A percentile compares a stretch with the other conserved stretches of the same genome.
phyloP scores from a whole-genome alignment of 2,113 vertebrate species.

The Eolophus roseicapilla region DNA sequence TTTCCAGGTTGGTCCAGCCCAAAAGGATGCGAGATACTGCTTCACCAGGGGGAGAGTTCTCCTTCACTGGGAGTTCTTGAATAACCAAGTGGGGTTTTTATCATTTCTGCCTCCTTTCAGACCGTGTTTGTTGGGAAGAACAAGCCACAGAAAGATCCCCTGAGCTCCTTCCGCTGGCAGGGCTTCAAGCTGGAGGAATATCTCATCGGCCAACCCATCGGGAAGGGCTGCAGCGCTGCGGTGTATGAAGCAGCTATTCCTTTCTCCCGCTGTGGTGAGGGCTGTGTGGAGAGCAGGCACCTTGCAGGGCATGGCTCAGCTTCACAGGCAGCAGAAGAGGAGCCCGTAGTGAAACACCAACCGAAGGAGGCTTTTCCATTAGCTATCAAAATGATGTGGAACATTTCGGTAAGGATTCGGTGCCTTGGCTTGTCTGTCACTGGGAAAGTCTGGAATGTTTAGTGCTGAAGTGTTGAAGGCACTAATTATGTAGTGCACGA shows the following conservation, averaged over 20 bases:
- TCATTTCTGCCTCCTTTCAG: constrained; percentile 53
- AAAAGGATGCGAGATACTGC: rapidly evolving
- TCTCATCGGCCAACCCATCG: constrained; percentile 84
- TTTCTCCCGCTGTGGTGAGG: background rate
- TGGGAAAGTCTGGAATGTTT: background rate
- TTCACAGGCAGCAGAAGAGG: background rate
- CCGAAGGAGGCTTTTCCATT: constrained; percentile 50
- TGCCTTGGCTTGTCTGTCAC: background rate
- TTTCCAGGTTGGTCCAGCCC: background rate
- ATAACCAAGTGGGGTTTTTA: rapidly evolving
- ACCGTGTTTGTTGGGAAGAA: constrained; percentile 80
- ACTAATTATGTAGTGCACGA: background rate
- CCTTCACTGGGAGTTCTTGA: rapidly evolving
- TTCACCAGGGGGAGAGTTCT: background rate
- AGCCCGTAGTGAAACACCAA: background rate
- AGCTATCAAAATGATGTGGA: constrained; percentile 84
- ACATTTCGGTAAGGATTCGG: constrained; percentile 70
- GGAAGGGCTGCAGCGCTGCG: constrained; percentile 87
- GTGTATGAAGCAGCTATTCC: constrained; percentile 86
- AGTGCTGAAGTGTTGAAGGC: background rate
- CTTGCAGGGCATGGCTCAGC: background rate
- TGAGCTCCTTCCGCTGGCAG: constrained; percentile 68
- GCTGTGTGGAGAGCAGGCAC: rapidly evolving
- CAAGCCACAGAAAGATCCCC: constrained; percentile 72
- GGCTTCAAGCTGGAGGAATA: constrained; percentile 92